Evolutionary conservation across 2,888 invertebrate species (phyloP), one percentile per base, ranked within the genome.

Genomic region (Agonopterix heracliana): DNA sequence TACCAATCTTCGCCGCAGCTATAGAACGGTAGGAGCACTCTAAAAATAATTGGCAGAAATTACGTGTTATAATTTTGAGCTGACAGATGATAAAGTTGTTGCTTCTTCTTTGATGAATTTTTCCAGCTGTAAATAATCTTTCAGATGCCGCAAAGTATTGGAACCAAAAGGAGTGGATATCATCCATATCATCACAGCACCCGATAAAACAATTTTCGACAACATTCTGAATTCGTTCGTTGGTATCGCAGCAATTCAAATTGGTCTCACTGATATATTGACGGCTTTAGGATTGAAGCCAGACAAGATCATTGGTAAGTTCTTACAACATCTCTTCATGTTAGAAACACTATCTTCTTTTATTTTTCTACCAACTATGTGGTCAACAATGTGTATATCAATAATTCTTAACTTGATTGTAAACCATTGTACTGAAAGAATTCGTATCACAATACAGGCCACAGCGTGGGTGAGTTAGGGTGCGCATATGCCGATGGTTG

Each of bases 401-500:
- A 26, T 26, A 26, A 26, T 5, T 26, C 5, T 26, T 26, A 17
- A 17, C 17, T 3, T 17, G 5, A 26, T 26, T 26, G 26, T 26
- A 7, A 26, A 26, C 26, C 26, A 26, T 7, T 26, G 1, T 26
- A 26, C 26, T 26, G 7, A 26, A 3, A 5, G 5, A 26, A 26
- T 26, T 26, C 26, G 17, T 26, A 26, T 26, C 26, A 26, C 26
- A 26, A 5, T 38, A 4, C 50, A 89, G 97, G 98, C 1, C 98
- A 98, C 74, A 98, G 98, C 14, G 95, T 96, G 0, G 98, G 98
- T 17, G 98, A 98, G 76, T 84, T 98, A 26, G 97, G 96, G 0
- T 98, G 98, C 74, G 97, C 95, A 0, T 98, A 98, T 75, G 97
- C 96, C 1, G 98, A 98, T 74, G 96, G 95, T 0, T 94, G 95